phyloP scores from a whole-genome alignment of 2,888 invertebrate genomes.

The Archaeoteleia sp. region DNA sequence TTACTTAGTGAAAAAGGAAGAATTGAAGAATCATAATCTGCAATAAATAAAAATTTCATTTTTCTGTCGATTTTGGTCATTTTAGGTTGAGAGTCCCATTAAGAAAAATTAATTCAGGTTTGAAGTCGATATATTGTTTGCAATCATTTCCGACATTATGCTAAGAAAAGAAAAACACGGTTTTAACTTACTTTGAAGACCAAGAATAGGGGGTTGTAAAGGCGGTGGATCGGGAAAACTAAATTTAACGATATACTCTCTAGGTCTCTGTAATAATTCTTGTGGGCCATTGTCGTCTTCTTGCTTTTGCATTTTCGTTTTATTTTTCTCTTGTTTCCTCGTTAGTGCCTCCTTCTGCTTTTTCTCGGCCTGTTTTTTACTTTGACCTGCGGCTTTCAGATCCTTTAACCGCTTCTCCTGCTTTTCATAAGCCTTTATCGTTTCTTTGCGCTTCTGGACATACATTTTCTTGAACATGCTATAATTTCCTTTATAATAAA shows the following conservation, averaged over 20 bases:
- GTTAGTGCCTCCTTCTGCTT: constrained; percentile 94
- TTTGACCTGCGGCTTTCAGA: constrained; percentile 95
- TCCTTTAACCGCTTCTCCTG: constrained; percentile 98
- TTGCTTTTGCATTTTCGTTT: constrained; percentile 85
- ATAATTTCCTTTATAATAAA: constrained; percentile 98
- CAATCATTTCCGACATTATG: too few relatives aligned
- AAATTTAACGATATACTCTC: constrained; percentile 98
- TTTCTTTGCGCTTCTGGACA: constrained; percentile 95
- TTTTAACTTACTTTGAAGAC: constrained; percentile 85
- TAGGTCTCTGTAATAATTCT: constrained; percentile 90
- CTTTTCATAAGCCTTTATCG: constrained; percentile 97
- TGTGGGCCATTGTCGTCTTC: constrained; percentile 88
- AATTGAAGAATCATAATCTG: too few relatives aligned
- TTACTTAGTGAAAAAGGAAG: too few relatives aligned
- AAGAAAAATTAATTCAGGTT: constrained; percentile 8
- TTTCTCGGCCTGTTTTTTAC: constrained; percentile 96
- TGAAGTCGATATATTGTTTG: too few relatives aligned
- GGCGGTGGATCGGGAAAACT: constrained; percentile 97
- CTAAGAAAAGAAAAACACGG: too few relatives aligned
- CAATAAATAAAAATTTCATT: too few relatives aligned
- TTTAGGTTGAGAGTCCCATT: too few relatives aligned
- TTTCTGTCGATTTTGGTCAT: too few relatives aligned
- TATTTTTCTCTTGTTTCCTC: constrained; percentile 93
- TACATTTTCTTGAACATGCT: constrained; percentile 99
- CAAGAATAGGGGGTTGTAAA: constrained; percentile 97